Evolutionary conservation across 2,113 vertebrate species (phyloP).

Genomic region (Ammodytes marinus): DNA sequence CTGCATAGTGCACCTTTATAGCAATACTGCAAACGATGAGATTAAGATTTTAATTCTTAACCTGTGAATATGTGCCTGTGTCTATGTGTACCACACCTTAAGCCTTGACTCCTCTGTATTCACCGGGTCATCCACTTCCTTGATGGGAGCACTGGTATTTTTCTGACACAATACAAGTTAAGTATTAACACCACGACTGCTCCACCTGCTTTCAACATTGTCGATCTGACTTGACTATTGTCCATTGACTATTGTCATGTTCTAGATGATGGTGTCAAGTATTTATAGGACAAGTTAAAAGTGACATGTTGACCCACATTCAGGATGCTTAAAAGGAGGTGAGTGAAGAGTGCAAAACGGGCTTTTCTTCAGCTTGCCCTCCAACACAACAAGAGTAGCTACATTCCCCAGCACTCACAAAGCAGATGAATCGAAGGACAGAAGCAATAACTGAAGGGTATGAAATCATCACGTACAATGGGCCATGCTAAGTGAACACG

Average conservation of each 20-base stretch:
- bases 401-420: background rate
- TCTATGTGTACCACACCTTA: background rate
- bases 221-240: conserved; percentile 6
- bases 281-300: conserved; percentile 8
- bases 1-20: too few relatives aligned
- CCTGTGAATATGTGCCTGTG: background rate
- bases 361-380: background rate
- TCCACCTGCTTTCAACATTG: background rate
- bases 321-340: conserved; percentile 4
- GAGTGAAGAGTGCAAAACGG: background rate
- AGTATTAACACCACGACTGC: background rate
- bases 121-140: too few relatives aligned
- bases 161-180: background rate
- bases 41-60: background rate
- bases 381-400: too few relatives aligned
- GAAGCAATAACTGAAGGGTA: background rate
- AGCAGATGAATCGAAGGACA: background rate
- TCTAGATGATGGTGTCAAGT: background rate
- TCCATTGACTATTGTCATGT: background rate
- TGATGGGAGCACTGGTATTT: background rate
- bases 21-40: background rate
- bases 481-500: background rate
- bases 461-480: background rate
- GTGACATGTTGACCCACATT: background rate
- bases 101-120: background rate